Evolutionary conservation across 2,113 vertebrate species (phyloP), one percentile per base, ranked within the genome.

Genomic region (Oryzias woworae): DNA sequence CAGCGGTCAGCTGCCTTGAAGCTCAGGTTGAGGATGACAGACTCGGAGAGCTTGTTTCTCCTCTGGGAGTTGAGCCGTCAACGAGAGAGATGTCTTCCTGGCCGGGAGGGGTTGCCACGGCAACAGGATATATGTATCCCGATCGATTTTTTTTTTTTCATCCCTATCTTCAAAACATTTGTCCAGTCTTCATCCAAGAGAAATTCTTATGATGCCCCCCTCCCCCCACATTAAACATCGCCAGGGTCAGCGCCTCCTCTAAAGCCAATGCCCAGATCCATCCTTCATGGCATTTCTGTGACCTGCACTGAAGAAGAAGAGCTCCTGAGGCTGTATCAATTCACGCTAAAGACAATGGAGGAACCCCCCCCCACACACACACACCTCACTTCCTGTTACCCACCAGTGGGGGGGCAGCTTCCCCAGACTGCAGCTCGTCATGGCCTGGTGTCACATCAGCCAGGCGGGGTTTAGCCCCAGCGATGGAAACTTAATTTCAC

Each of bases 361-460:
- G 14, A 36, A 50, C 58, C 24, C 26, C 26, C 16, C 6, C 67
- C 24, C 49, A 36, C 50, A 22, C 17, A 50, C 44, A 44, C n/a
- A 47, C 48, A 58, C 49, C 14, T 42, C 64, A 76, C 54, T 80
- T 76, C 64, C 71, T 43, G 17, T 5, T 62, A 61, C 75, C 64
- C 46, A 55, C 87, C 88, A 87, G 76, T 71, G 50, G 86, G 79
- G 20, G 46, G 83, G 86, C 83, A 80, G 77, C 75, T 67, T 81
- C 78, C 56, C 58, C 71, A 83, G 58, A 65, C 50, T 49, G 20
- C 15, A 13, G n/a, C 14, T 28, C 36, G 8, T 44, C 36, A 20
- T 51, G 41, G 16, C 44, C 51, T 62, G 4, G 22, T 45, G 1
- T 50, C 67, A 58, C 22, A 23, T 53, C 16, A 50, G 14, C 7